Conservation (phyloP, 1,140 invertebrate genomes). For the Euborellia annulipes region DNA sequence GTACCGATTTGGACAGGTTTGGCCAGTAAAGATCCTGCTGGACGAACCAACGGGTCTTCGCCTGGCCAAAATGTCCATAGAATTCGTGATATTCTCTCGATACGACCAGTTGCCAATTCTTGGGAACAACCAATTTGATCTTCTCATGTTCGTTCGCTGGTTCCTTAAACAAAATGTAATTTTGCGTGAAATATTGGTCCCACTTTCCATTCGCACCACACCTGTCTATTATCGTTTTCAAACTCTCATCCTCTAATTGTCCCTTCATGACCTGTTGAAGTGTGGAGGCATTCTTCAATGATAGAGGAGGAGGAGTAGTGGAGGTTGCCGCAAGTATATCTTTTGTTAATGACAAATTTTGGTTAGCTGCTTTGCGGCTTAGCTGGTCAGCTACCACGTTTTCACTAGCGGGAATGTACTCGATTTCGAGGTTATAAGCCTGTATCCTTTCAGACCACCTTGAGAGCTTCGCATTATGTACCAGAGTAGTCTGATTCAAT, state of each 20-base stretch:
- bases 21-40: neutral
- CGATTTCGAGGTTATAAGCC: conserved; percentile 24
- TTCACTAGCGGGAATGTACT: conserved; percentile 20
- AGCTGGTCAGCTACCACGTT: conserved; percentile 24
- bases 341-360: neutral
- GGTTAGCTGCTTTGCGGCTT: neutral
- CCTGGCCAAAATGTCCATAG: neutral
- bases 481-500: conserved; percentile 20
- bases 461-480: conserved; percentile 17
- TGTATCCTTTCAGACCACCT: conserved; percentile 22
- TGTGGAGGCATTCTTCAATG: neutral
- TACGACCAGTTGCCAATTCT: neutral
- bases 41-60: neutral
- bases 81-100: neutral
- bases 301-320: neutral
- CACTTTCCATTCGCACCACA: neutral
- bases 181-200: neutral
- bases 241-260: neutral
- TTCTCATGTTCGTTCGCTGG: neutral
- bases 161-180: neutral
- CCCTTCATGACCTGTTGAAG: neutral
- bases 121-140: neutral
- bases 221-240: neutral
- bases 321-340: neutral
- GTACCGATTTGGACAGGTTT: neutral